Evolutionary conservation across 2,113 vertebrate genomes (phyloP).

Genomic region (Candoia aspera): DNA sequence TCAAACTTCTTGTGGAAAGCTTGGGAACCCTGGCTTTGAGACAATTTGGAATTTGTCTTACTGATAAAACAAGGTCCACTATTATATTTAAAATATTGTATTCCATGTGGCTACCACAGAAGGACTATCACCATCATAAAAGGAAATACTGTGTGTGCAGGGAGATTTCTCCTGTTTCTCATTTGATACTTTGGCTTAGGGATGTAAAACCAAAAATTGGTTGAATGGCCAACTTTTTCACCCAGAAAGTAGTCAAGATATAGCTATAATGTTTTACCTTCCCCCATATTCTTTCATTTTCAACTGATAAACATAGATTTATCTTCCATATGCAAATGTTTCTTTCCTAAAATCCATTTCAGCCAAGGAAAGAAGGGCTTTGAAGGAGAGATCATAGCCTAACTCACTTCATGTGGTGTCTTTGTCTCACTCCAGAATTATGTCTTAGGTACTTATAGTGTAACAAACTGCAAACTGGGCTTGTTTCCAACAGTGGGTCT

Average conservation of each 20-base stretch:
- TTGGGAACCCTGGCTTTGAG: background rate
- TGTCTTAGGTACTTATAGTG: background rate
- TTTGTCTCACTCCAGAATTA: background rate
- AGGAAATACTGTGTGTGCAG: background rate
- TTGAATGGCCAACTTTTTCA: background rate
- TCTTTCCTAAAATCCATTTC: background rate
- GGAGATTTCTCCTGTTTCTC: background rate
- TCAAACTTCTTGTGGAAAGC: background rate
- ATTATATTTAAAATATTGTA: background rate
- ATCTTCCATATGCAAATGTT: background rate
- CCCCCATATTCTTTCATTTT: background rate
- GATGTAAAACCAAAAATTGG: background rate
- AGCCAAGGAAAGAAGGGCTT: background rate
- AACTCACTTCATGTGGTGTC: background rate
- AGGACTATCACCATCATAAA: background rate
- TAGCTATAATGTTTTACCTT: background rate
- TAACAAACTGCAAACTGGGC: background rate
- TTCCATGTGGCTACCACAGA: background rate
- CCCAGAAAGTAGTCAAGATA: background rate
- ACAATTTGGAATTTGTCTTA: background rate
- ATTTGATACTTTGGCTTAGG: background rate
- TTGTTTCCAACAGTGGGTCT: background rate
- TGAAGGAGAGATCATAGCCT: background rate
- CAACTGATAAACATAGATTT: background rate
- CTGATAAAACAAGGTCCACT: background rate